phyloP scores from a whole-genome alignment of 1,140 invertebrate genomes.

The Leptinotarsa lineolata region DNA sequence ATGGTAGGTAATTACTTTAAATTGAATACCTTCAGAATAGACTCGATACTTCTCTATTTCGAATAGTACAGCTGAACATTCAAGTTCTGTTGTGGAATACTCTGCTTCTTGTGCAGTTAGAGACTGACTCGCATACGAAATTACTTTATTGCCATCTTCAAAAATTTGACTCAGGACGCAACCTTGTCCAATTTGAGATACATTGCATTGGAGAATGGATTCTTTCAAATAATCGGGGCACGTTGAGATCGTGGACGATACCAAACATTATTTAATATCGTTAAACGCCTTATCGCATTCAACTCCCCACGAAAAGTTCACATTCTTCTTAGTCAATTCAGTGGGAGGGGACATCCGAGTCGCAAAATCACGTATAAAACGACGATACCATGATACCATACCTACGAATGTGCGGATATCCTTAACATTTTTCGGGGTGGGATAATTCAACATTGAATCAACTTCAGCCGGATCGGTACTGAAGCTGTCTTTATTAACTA shows the following conservation, averaged over 20 bases:
- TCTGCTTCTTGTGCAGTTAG: conserved; percentile 53
- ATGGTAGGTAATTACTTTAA: conserved; percentile 60
- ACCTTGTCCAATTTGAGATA: conserved; percentile 40
- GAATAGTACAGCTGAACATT: conserved; percentile 58
- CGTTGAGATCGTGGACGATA: conserved; percentile 10
- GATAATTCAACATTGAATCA: conserved; percentile 50
- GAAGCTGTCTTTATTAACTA: conserved; percentile 3
- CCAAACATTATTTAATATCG: too few relatives aligned
- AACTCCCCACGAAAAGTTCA: not conserved
- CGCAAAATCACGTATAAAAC: conserved; percentile 19
- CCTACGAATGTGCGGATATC: conserved; percentile 28
- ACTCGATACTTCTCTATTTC: conserved; percentile 53
- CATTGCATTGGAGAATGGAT: conserved; percentile 43
- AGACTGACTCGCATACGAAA: conserved; percentile 49
- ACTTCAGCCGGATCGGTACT: conserved; percentile 17
- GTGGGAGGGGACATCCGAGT: too few relatives aligned
- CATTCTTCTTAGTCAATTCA: conserved; percentile 39
- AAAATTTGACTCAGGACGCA: conserved; percentile 31
- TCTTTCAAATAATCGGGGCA: conserved; percentile 33
- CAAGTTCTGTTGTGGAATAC: conserved; percentile 57
- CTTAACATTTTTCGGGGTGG: too few relatives aligned
- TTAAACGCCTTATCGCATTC: not conserved
- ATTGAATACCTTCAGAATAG: conserved; percentile 55
- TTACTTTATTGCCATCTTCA: too few relatives aligned
- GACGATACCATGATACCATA: conserved; percentile 27